These are phyloP conservation scores for Rhynchotus rufescens DNA, from an alignment of 2,797 vertebrate genomes.

Conservation along the genomic window DNA sequence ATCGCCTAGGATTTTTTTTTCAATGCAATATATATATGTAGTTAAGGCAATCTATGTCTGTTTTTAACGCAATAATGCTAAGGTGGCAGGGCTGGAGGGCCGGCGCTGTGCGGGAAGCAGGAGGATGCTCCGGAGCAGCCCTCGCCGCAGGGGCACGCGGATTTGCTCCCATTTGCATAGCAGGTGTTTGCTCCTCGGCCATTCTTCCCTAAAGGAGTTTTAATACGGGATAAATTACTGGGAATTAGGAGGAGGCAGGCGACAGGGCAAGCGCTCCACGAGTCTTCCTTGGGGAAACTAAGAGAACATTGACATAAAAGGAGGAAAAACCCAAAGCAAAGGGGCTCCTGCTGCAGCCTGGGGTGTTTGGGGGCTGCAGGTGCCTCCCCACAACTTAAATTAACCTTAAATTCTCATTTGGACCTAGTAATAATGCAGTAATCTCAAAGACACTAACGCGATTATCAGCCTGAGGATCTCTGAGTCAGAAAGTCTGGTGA, in stretches of 20 bases:
- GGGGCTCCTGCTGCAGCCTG: fast-evolving
- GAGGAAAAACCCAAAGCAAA: background rate
- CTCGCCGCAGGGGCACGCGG: conserved; percentile 26
- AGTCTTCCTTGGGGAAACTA: conserved; percentile 26
- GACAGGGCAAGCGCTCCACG: conserved; percentile 64
- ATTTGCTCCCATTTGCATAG: conserved; percentile 88
- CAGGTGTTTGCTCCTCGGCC: conserved; percentile 85
- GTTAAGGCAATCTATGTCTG: no score
- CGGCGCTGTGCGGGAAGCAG: background rate
- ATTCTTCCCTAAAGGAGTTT: conserved; percentile 87
- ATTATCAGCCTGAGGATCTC: conserved; percentile 83
- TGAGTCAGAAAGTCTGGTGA: conserved; percentile 87
- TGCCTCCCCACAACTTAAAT: conserved; percentile 58
- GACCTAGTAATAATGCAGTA: conserved; percentile 70
- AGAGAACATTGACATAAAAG: conserved; percentile 1
- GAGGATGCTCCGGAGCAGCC: conserved; percentile 3
- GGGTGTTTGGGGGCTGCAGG: background rate
- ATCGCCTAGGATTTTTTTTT: background rate
- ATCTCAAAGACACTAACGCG: conserved; percentile 84
- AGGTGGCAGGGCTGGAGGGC: no score
- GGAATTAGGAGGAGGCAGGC: conserved; percentile 82
- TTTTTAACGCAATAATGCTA: no score
- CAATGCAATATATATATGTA: no score
- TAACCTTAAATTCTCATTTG: conserved; percentile 83
- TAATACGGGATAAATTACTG: conserved; percentile 88